Evolutionary conservation across 2,888 invertebrate genomes (phyloP), one percentile per base, ranked within the genome.

Genomic region (Phortica okadai): DNA sequence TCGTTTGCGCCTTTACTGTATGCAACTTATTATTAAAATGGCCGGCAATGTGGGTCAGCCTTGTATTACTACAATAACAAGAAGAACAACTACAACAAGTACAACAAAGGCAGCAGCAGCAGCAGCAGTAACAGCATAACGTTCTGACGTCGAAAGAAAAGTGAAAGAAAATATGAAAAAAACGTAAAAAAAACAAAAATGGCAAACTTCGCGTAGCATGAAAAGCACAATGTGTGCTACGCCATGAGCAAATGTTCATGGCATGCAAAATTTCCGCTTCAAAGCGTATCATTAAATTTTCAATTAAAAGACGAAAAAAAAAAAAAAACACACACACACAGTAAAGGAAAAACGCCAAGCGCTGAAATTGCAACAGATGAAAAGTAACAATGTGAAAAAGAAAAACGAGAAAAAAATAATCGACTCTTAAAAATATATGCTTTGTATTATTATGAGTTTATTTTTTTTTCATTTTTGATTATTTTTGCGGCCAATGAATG

Each of bases 21-120:
- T 45, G 69, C 50, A 69, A 69, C 45, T 69, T 69, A 69, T 66
- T 66, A 66, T 69, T 69, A 69, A 69, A 69, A 69, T 69, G 25
- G 8, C 45, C 42, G 42, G 42, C 25, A 45, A 69, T 69, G 10
- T 69, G 41, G 69, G 69, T 69, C 69, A 69, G 69, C 62, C 10
- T 62, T 62, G 25, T 6, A 25, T 8, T 14, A 50, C 33, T 33
- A 33, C 33, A 33, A 33, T 33, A 33, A 33, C 33, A 33, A 33
- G 33, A 33, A 33, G 3, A 33, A 33, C 33, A 33, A 33, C 2
- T 2, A 5, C 33, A 33, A 5, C 33, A 33, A 21, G 21, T 21
- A 1, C 33, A 33, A 5, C 33, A 16, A 21, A 21, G 21, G 59
- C 8, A 59, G 59, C 25, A 16, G 21, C 33, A 16, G 59, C 8